Evolutionary conservation across 2,797 vertebrate genomes (phyloP), one percentile per base, ranked within the genome.

Genomic region (Urocyon cinereoargenteus): DNA sequence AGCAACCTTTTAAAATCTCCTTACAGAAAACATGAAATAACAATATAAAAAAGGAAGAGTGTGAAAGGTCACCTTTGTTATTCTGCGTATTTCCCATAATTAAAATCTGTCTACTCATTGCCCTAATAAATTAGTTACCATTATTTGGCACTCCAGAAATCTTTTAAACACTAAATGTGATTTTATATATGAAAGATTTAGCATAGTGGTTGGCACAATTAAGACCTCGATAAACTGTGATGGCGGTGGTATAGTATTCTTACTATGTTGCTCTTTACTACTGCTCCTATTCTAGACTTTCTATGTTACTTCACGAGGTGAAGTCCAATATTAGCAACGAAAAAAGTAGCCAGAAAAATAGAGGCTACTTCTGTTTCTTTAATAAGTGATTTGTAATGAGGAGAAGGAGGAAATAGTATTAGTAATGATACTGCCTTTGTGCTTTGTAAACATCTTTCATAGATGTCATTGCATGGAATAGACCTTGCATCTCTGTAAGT

Each of bases 21-120:
- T 72, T 81, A 77, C 36, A 91, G 24, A 19, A 90, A 84, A n/a
- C 40, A 62, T n/a, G n/a, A 95, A 94, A 97, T 77, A 75, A n/a
- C n/a, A 92, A 61, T 78, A 75, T 55, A 26, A 36, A 73, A 87
- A 90, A 87, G 16, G 5, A 94, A 55, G 61, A 13, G 34, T n/a
- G 1, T 59, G 34, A 55, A 87, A 86, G 34, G 22, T 78, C 59
- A 61, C 6, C 5, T 90, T 91, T 78, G 31, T 11, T 61, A 62
- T 75, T 83, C 55, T 61, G 3, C 28, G 13, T n/a, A 49, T 31
- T 81, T 89, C 18, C 64, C 10, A 81, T 61, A 40, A 75, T 28
- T 91, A 86, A 94, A 68, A 84, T 78, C 8, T 73, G 26, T 82
- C 26, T 36, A 57, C 51, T 86, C 19, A 40, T 45, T 90, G 36